Base-by-base conservation (phyloP, 2,113 vertebrate species). In the Typhlomys cinereus region DNA sequence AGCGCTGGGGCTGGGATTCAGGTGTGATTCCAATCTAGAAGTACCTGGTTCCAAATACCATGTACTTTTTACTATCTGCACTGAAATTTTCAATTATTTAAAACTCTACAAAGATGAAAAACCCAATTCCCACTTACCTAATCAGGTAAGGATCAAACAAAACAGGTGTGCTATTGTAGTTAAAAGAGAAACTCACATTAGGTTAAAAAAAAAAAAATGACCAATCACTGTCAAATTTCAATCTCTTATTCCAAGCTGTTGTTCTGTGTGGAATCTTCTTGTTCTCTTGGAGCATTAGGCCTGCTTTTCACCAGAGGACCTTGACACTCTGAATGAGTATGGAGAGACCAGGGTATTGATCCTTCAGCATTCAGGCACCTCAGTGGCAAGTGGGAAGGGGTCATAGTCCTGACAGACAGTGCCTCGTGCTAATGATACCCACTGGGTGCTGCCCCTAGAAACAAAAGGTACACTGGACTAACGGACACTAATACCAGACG, bases 51-150 rank as follows among this genome's bases (percentile, higher is more conserved):
- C 61, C 85, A 90, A 83, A 71, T 52, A 61, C 27, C 8, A 11
- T 82, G 21, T 66, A 82, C 18, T 88, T 90, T 89, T 90, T 46
- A 88, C 52, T 86, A 4, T 73, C 69, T 87, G 34, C 39, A 78
- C n/a, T 91, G 59, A 54, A n/a, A 62, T 57, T 92, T 90, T 93
- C 75, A 90, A 48, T 88, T 80, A 84, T 70, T 91, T 95, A 73
- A 94, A 91, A 79, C 54, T 82, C 52, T 25, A 39, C 46, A 57
- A 80, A 85, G 54, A 83, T 75, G 74, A 52, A 25, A 91, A 81
- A 79, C 85, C 36, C 67, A 85, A 89, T 50, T 88, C 48, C 78
- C 23, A 92, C 46, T 94, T 90, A 59, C 14, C 50, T 80, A 83
- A 75, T 23, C 66, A 82, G 18, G n/a, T 94, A 80, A 90, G 36